Evolutionary conservation across 2,888 invertebrate species (phyloP).

Genomic region (Allolobophora icterica): DNA sequence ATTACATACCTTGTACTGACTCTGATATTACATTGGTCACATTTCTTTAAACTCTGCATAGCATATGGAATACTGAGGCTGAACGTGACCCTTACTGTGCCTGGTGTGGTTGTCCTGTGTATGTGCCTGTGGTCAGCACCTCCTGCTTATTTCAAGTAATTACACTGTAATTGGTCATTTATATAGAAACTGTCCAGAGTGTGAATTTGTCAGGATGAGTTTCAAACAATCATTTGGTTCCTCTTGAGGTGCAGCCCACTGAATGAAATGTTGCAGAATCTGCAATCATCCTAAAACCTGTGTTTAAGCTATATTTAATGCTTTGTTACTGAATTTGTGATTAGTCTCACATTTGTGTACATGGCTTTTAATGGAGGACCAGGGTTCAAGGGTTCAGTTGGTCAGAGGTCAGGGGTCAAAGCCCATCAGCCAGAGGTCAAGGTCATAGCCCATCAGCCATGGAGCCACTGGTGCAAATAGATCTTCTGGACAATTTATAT

Average conservation of each 20-base stretch:
- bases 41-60: neutral
- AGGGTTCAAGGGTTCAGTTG: neutral
- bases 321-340: too few species aligned
- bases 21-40: neutral
- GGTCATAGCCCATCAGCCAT: neutral
- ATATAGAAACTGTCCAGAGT: too few species aligned
- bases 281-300: neutral
- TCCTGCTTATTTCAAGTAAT: neutral
- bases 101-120: neutral
- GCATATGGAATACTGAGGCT: neutral
- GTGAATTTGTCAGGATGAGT: too few species aligned
- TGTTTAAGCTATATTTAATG: neutral
- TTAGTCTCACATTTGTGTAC: too few species aligned
- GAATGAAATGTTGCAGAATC: neutral
- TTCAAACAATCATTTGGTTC: too few species aligned
- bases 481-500: neutral
- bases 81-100: neutral
- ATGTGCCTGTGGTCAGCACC: neutral
- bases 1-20: neutral
- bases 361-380: neutral
- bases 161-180: neutral
- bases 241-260: too few species aligned
- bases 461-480: neutral
- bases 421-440: neutral
- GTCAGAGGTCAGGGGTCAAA: neutral